phyloP scores from a whole-genome alignment of 2,888 invertebrate species.

The Parelbella ahira region DNA sequence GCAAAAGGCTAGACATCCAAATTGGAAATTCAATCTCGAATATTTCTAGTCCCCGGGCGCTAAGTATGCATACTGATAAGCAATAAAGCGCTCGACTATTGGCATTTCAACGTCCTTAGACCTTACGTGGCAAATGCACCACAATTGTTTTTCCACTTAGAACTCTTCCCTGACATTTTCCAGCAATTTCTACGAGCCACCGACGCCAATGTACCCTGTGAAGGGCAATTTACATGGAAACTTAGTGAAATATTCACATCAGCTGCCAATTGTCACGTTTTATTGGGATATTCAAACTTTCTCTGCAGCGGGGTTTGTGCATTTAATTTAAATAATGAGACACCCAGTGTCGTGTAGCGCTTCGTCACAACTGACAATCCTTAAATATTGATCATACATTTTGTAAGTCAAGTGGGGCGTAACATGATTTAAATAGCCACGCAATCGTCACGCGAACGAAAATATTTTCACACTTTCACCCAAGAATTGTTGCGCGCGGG shows the following conservation, averaged over 20 bases:
- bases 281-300: conserved; percentile 74
- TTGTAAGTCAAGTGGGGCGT: conserved; percentile 14
- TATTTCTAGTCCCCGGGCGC: conserved; percentile 53
- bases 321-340: conserved; percentile 70
- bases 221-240: conserved; percentile 69
- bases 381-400: conserved; percentile 47
- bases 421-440: conserved; percentile 22
- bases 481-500: conserved; percentile 49
- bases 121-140: conserved; percentile 52
- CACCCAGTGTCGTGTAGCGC: conserved; percentile 49
- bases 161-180: conserved; percentile 48
- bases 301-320: conserved; percentile 57
- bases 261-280: conserved; percentile 70
- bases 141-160: conserved; percentile 57
- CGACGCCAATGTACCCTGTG: conserved; percentile 44
- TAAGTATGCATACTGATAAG: conserved; percentile 61
- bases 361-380: conserved; percentile 46
- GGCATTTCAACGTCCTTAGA: conserved; percentile 52
- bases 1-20: conserved; percentile 25
- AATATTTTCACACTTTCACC: conserved; percentile 63
- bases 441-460: conserved; percentile 46
- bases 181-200: conserved; percentile 47
- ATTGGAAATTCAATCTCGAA: conserved; percentile 49
- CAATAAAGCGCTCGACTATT: conserved; percentile 55
- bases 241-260: conserved; percentile 73